Conservation (phyloP, 2,888 invertebrate species). For the Silvanus unidentatus region DNA sequence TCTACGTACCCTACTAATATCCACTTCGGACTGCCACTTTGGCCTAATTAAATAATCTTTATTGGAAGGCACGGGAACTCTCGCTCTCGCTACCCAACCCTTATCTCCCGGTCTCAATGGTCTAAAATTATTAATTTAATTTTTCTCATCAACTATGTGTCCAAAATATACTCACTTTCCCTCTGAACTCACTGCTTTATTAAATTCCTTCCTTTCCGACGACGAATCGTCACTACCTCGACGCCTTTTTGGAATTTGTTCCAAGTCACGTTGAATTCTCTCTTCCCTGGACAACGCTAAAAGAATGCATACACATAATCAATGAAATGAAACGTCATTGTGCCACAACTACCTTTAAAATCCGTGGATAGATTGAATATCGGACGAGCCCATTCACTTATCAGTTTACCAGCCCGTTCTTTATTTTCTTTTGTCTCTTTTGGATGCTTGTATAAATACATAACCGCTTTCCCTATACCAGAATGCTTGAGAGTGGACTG, state of each 20-base stretch:
- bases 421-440: slow-evolving; percentile 91
- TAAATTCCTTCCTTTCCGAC: slow-evolving; percentile 54
- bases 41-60: slow-evolving; percentile 96
- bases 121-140: slow-evolving; percentile 42
- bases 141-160: background rate
- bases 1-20: slow-evolving; percentile 69
- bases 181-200: slow-evolving; percentile 57
- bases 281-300: slow-evolving; percentile 86
- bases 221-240: slow-evolving; percentile 48
- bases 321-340: too few relatives aligned
- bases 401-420: slow-evolving; percentile 83
- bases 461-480: slow-evolving; percentile 97
- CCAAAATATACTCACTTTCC: slow-evolving; percentile 47
- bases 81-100: slow-evolving; percentile 90
- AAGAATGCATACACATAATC: slow-evolving; percentile 7
- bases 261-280: slow-evolving; percentile 84
- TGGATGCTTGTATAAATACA: slow-evolving; percentile 99
- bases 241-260: slow-evolving; percentile 65
- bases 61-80: slow-evolving; percentile 90
- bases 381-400: slow-evolving; percentile 96
- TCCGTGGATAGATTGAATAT: slow-evolving; percentile 94
- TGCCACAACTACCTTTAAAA: slow-evolving; percentile 56
- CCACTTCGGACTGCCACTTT: slow-evolving; percentile 82
- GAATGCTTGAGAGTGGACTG: slow-evolving; percentile 88
- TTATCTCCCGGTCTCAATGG: slow-evolving; percentile 86